Conservation (phyloP, 2,797 vertebrate genomes). For the Hippoglossus hippoglossus region DNA sequence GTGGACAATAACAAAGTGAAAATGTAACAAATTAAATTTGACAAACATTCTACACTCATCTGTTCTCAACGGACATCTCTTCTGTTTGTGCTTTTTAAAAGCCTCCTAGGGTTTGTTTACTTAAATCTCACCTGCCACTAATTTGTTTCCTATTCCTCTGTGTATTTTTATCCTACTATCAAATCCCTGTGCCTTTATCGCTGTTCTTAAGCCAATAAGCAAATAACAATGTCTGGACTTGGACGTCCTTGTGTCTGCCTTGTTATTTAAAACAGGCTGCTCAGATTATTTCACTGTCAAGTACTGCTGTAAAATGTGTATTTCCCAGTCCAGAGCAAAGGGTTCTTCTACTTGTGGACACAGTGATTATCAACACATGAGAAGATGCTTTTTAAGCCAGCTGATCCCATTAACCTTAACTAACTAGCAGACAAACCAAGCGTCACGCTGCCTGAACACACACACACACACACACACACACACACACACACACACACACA, state of each 20-base stretch:
- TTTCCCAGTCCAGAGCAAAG: conserved; percentile 15
- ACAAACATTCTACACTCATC: too few relatives aligned
- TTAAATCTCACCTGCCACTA: conserved; percentile 21
- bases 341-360: conserved; percentile 39
- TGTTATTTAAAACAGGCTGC: conserved; percentile 39
- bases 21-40: neutral
- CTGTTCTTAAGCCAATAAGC: conserved; percentile 14
- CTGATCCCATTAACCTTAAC: conserved; percentile 76
- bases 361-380: conserved; percentile 65
- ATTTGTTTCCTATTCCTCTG: conserved; percentile 23
- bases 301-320: conserved; percentile 17
- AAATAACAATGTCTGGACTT: conserved; percentile 29
- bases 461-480: conserved; percentile 11
- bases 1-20: too few relatives aligned
- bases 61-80: too few relatives aligned
- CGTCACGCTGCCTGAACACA: conserved; percentile 30
- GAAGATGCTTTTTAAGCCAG: conserved; percentile 56
- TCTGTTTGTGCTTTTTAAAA: conserved; percentile 30
- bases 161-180: conserved; percentile 14
- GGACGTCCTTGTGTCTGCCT: conserved; percentile 11
- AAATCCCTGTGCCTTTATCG: conserved; percentile 15
- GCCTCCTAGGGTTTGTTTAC: neutral
- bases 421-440: conserved; percentile 65
- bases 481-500: conserved; percentile 21
- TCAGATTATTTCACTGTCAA: conserved; percentile 37